Percentiles rank a stretch among this genome's conserved stretches.
Conservation (phyloP, 2,888 invertebrate genomes). For the Drosophila merina region DNA sequence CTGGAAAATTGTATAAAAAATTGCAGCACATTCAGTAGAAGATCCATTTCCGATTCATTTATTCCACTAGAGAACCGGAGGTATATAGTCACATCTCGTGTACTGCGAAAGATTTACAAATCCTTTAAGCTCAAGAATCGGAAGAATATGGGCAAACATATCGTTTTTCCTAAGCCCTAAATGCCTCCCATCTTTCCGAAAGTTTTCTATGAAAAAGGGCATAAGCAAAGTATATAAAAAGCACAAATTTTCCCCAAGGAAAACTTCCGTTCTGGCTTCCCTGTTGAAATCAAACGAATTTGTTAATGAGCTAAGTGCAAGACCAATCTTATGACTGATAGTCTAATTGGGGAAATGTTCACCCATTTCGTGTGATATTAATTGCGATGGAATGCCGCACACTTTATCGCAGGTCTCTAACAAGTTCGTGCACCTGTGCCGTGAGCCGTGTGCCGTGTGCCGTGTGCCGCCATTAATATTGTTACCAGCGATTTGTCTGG, state of each 20-base stretch:
- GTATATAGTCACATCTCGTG: no score
- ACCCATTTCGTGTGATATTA: slow-evolving; percentile 21
- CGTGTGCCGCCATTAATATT: slow-evolving; percentile 42
- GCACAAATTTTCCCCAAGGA: no score
- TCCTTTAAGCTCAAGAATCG: not conserved
- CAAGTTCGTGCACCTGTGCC: slow-evolving; percentile 41
- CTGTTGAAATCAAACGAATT: not conserved
- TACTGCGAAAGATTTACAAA: no score
- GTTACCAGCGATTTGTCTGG: slow-evolving; percentile 50
- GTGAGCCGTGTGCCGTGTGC: slow-evolving; percentile 27
- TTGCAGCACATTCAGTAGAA: no score
- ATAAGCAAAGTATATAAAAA: no score
- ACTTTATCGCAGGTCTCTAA: slow-evolving; percentile 36
- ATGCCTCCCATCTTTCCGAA: no score
- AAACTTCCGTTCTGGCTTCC: no score
- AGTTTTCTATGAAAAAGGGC: no score
- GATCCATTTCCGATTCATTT: no score
- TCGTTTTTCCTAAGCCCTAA: not conserved
- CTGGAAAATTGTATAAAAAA: no score
- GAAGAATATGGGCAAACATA: not conserved
- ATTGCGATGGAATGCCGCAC: slow-evolving; percentile 25
- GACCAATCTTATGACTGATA: slow-evolving; percentile 15
- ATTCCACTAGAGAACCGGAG: no score
- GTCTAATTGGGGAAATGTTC: slow-evolving; percentile 25
- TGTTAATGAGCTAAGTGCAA: slow-evolving; percentile 12